Percentiles rank a stretch among this genome's conserved stretches.
Conservation (phyloP, 2,797 vertebrate species). For the Hipposideros larvatus region DNA sequence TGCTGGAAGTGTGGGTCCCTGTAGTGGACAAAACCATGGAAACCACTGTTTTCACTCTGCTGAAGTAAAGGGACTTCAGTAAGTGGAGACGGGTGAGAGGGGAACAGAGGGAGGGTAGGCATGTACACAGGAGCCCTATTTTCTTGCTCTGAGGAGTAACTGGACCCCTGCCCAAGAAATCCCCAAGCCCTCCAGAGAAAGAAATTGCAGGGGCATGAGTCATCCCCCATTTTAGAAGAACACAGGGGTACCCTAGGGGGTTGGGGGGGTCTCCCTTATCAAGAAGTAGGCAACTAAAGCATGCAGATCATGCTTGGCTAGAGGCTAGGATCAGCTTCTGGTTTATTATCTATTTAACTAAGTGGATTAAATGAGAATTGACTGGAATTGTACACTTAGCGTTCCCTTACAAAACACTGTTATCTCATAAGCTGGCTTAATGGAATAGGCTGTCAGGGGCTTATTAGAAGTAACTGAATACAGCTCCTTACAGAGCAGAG, state of each 20-base stretch:
- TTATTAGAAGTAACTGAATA: constrained; percentile 69
- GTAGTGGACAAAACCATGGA: background rate
- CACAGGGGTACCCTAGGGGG: background rate
- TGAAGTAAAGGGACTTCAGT: background rate
- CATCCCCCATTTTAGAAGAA: constrained; percentile 32
- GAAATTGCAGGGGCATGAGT: constrained; percentile 54
- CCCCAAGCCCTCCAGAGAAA: constrained; percentile 41
- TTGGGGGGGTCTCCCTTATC: constrained; percentile 57
- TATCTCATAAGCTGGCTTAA: constrained; percentile 68
- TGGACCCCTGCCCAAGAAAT: constrained; percentile 45
- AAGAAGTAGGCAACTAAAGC: background rate
- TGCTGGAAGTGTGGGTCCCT: background rate
- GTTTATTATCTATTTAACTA: constrained; percentile 73
- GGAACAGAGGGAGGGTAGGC: background rate
- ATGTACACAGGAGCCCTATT: background rate
- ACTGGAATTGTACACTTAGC: constrained; percentile 59
- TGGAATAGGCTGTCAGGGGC: constrained; percentile 49
- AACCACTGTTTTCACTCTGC: background rate
- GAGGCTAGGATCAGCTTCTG: constrained; percentile 54
- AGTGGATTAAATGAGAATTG: constrained; percentile 69
- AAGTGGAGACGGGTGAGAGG: constrained; percentile 12
- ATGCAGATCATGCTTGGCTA: background rate
- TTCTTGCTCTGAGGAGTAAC: constrained; percentile 54
- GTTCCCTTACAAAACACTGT: constrained; percentile 64
- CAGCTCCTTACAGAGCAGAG: background rate